Percentiles rank a stretch among this genome's conserved stretches.
These are phyloP conservation scores for Holothuria leucospilota DNA, from an alignment of 53 echinoderm and acorn worm species.

Conservation along the genomic window DNA sequence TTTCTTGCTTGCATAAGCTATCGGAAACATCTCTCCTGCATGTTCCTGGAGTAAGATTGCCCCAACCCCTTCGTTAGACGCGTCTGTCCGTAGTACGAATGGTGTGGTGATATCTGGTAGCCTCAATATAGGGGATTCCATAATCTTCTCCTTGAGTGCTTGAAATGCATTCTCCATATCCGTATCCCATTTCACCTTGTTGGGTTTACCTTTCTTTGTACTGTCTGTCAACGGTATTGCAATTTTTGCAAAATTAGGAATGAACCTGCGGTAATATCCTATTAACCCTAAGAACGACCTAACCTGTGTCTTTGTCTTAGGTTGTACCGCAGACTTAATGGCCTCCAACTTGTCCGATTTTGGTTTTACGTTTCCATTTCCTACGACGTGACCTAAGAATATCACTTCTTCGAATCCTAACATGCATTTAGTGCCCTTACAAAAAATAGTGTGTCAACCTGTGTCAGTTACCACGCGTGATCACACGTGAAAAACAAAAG, in stretches of 20 bases:
- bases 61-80: neutral
- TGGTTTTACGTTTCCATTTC: conserved; percentile 62
- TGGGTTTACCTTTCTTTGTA: conserved; percentile 58
- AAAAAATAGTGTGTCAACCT: too few relatives aligned
- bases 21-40: conserved; percentile 26
- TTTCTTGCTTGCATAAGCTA: conserved; percentile 53
- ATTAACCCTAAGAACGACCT: too few relatives aligned
- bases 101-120: conserved; percentile 39
- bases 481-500: too few relatives aligned
- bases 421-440: conserved; percentile 60
- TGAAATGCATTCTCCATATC: conserved; percentile 56
- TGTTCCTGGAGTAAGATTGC: conserved; percentile 23
- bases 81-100: conserved; percentile 35
- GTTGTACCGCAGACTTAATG: conserved; percentile 37
- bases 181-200: conserved; percentile 49
- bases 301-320: conserved; percentile 65
- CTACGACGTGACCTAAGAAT: conserved; percentile 62
- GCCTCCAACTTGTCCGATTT: conserved; percentile 61
- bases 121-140: conserved; percentile 10
- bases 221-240: conserved; percentile 63
- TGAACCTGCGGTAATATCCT: too few relatives aligned
- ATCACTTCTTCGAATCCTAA: conserved; percentile 38
- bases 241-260: conserved; percentile 54
- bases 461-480: too few relatives aligned
- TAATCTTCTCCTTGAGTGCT: conserved; percentile 37